Conservation (phyloP, 2,113 vertebrate species). For the Trichechus manatus region DNA sequence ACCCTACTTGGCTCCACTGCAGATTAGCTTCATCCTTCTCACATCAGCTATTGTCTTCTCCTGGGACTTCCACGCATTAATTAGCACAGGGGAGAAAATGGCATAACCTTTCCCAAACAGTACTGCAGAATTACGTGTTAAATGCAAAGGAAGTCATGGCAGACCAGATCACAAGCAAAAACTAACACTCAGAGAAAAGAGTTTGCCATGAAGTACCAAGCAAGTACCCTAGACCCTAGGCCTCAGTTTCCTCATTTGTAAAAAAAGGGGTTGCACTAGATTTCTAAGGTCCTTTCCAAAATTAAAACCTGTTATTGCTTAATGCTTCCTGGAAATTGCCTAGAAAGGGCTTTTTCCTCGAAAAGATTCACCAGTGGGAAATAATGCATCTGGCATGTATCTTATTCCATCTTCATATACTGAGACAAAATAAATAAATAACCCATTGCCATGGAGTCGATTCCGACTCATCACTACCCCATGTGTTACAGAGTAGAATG, state of each 20-base stretch:
- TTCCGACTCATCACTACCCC: neutral
- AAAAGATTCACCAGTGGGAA: neutral
- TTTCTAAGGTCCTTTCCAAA: neutral
- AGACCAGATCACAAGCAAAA: no score
- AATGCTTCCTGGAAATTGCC: neutral
- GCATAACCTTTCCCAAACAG: neutral
- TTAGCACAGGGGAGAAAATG: neutral
- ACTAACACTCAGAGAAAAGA: neutral
- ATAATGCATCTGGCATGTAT: neutral
- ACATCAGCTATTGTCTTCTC: neutral
- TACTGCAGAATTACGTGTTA: neutral
- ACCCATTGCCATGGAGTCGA: neutral
- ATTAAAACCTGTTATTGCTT: neutral
- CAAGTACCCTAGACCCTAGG: no score
- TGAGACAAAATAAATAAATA: neutral
- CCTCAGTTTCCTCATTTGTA: neutral
- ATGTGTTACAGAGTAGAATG: neutral
- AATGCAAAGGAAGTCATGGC: accelerated
- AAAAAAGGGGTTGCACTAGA: neutral
- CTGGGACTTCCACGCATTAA: neutral
- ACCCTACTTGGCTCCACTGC: accelerated
- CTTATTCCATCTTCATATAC: neutral
- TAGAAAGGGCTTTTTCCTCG: neutral
- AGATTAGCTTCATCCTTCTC: no score
- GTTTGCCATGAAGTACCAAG: neutral